Evolutionary conservation across 2,113 vertebrate species (phyloP), one percentile per base, ranked within the genome.

Genomic region (Papio anubis): DNA sequence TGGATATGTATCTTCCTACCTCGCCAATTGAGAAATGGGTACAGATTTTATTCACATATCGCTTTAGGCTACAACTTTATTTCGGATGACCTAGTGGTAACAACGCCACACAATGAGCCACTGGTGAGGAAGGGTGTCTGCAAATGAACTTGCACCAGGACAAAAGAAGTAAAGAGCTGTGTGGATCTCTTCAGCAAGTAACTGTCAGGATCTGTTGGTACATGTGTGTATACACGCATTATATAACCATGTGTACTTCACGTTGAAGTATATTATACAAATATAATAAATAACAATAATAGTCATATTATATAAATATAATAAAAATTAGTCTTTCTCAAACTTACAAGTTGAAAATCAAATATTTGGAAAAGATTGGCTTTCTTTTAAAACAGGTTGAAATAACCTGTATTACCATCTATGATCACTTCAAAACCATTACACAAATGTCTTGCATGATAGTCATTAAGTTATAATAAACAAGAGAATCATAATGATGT

Each of bases 301-400:
- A 75, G 3, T 76, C 10, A 70, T 32, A 14, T 23, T 78, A n/a
- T 10, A 72, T 8, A 68, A 10, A 88, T 30, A 32, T 21, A 50
- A 59, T 72, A 70, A 43, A 90, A 83, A 35, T 57, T n/a, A 17
- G n/a, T 73, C 45, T 79, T 73, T 89, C 38, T 79, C 30, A 93
- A n/a, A 72, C 25, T 32, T 81, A 35, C 0, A 45, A 27, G 50
- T 4, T 78, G 43, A 93, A 93, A 86, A 86, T 35, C 27, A 83
- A 89, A 57, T 84, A 85, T 81, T 48, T 78, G 5, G 6, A 48
- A 88, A 88, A 72, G 16, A 30, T 5, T 16, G 2, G 8, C 23
- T 82, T 87, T 86, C 30, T 35, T 78, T 75, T 90, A 85, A 81
- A 95, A 13, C 13, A 86, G 68, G 27, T 59, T 95, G 38, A 78